These are phyloP conservation scores for Fopius arisanus DNA, from an alignment of 1,140 invertebrate genomes.

Conservation along the genomic window DNA sequence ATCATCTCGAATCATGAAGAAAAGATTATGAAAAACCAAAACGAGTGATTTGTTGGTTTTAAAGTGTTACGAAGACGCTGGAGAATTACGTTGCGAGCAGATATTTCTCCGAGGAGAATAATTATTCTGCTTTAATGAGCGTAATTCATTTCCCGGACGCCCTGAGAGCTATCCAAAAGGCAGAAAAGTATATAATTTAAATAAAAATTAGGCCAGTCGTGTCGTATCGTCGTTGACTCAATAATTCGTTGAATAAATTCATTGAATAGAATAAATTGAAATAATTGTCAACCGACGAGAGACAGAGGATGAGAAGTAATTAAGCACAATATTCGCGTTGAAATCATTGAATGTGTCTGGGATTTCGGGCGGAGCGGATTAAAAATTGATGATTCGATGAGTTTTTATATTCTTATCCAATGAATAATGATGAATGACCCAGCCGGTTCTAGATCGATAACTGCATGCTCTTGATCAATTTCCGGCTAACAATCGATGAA, in stretches of 20 bases:
- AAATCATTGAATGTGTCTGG: neutral
- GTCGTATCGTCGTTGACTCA: conserved; percentile 9
- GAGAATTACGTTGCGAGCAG: neutral
- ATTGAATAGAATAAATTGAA: neutral
- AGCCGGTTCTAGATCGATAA: neutral
- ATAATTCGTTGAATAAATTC: neutral
- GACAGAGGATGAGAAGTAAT: neutral
- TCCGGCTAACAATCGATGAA: neutral
- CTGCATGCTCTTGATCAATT: neutral
- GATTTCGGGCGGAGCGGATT: neutral
- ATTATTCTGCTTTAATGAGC: neutral
- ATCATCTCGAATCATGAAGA: neutral
- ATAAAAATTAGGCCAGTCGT: conserved; percentile 28
- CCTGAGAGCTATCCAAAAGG: neutral
- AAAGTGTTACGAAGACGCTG: neutral
- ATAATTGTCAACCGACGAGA: neutral
- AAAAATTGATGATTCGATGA: neutral
- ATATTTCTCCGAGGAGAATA: neutral
- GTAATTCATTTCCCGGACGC: neutral
- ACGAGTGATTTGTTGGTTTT: neutral
- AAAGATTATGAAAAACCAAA: neutral
- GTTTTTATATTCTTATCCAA: neutral
- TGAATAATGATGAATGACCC: neutral
- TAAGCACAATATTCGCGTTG: conserved; percentile 7
- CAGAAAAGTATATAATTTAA: neutral